phyloP scores from a whole-genome alignment of 1,140 invertebrate species.

The Tachypleus tridentatus region DNA sequence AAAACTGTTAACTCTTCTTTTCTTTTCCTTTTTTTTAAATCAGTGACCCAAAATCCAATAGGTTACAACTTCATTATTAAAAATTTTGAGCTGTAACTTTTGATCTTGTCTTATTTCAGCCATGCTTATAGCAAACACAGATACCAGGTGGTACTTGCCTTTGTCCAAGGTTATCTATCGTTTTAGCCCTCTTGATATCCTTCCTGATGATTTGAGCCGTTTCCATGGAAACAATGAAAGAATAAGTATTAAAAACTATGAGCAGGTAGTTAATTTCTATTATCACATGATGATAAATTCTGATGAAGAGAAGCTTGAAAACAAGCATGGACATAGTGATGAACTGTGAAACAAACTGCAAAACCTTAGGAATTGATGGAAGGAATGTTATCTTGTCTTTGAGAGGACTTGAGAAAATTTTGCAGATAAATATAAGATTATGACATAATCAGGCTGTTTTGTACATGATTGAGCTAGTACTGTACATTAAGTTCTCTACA shows the following conservation, averaged over 20 bases:
- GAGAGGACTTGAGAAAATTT: too few species aligned
- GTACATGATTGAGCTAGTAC: too few species aligned
- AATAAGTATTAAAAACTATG: constrained; percentile 39
- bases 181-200: constrained; percentile 38
- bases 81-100: not conserved
- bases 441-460: too few species aligned
- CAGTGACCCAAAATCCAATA: not conserved
- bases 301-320: constrained; percentile 24
- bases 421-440: too few species aligned
- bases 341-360: too few species aligned
- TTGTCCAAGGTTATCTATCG: constrained; percentile 41
- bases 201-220: constrained; percentile 31
- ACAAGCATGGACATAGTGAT: too few species aligned
- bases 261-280: constrained; percentile 42
- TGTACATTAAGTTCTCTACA: too few species aligned
- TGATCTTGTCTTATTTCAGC: constrained; percentile 28
- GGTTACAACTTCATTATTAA: constrained; percentile 3
- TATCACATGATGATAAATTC: constrained; percentile 41
- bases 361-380: too few species aligned
- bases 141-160: constrained; percentile 40
- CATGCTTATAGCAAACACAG: constrained; percentile 43
- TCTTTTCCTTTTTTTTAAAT: not conserved
- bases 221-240: constrained; percentile 46
- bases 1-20: too few species aligned
- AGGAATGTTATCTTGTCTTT: too few species aligned